Evolutionary conservation across 1,140 invertebrate species (phyloP).

Genomic region (Polyergus mexicanus): DNA sequence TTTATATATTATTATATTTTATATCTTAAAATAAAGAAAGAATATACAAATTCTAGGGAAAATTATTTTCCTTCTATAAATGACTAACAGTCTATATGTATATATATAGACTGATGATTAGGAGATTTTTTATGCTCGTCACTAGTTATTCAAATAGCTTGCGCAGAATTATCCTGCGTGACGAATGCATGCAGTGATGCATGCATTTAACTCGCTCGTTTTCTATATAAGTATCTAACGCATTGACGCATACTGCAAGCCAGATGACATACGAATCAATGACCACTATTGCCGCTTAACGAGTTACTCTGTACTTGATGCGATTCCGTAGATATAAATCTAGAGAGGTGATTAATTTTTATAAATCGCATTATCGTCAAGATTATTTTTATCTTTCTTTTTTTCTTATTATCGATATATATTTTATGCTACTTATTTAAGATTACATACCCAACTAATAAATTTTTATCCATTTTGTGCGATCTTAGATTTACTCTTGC

Average conservation of each 20-base stretch:
- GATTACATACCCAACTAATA: neutral
- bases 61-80: constrained; percentile 49
- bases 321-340: neutral
- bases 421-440: neutral
- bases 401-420: neutral
- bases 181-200: constrained; percentile 53
- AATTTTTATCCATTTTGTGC: neutral
- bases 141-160: constrained; percentile 38
- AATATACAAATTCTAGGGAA: constrained; percentile 11
- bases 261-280: constrained; percentile 53
- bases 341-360: neutral
- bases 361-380: neutral
- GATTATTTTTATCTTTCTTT: neutral
- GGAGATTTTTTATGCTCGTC: constrained; percentile 54
- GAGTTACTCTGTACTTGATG: neutral
- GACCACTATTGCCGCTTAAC: neutral
- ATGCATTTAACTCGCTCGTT: constrained; percentile 50
- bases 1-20: too few relatives aligned
- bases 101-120: constrained; percentile 53
- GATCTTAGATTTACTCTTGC: neutral
- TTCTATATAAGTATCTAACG: constrained; percentile 29
- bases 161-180: constrained; percentile 45
- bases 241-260: constrained; percentile 22
- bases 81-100: constrained; percentile 43
- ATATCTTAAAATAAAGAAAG: neutral